Evolutionary conservation across 2,113 vertebrate species (phyloP).

Genomic region (Sorex araneus): DNA sequence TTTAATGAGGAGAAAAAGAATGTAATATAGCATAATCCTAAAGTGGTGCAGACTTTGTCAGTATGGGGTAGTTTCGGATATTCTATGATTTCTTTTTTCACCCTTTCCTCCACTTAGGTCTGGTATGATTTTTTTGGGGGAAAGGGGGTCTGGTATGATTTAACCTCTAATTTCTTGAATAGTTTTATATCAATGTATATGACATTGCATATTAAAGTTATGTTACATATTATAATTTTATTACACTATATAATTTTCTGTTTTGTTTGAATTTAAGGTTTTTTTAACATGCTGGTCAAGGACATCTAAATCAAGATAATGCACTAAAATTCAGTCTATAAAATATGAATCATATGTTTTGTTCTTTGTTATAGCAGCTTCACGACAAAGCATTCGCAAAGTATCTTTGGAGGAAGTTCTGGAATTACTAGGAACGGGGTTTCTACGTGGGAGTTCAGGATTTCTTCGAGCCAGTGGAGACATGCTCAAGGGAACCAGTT

Average conservation of each 20-base stretch:
- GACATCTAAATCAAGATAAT: background rate
- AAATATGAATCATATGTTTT: constrained; percentile 67
- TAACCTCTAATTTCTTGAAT: no score
- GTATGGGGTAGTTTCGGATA: no score
- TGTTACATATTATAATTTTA: constrained; percentile 10
- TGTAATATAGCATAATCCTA: no score
- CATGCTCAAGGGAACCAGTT: constrained; percentile 95
- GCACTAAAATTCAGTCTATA: constrained; percentile 45
- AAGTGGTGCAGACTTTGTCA: no score
- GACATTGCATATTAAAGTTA: no score
- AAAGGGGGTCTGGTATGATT: no score
- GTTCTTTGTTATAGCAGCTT: constrained; percentile 81
- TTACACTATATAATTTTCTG: no score
- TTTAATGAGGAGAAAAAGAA: no score
- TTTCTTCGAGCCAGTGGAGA: constrained; percentile 96
- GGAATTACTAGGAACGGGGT: constrained; percentile 94
- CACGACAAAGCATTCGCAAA: constrained; percentile 88
- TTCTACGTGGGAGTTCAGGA: constrained; percentile 94
- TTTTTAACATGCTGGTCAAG: constrained; percentile 44
- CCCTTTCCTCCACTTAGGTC: no score
- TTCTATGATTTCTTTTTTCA: no score
- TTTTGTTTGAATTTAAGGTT: constrained; percentile 67
- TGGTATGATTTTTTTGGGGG: no score
- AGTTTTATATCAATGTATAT: no score
- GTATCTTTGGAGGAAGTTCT: constrained; percentile 93